Percentiles rank a stretch among this genome's conserved stretches.
Conservation (phyloP, 2,888 invertebrate species). For the Branchellion lobata region DNA sequence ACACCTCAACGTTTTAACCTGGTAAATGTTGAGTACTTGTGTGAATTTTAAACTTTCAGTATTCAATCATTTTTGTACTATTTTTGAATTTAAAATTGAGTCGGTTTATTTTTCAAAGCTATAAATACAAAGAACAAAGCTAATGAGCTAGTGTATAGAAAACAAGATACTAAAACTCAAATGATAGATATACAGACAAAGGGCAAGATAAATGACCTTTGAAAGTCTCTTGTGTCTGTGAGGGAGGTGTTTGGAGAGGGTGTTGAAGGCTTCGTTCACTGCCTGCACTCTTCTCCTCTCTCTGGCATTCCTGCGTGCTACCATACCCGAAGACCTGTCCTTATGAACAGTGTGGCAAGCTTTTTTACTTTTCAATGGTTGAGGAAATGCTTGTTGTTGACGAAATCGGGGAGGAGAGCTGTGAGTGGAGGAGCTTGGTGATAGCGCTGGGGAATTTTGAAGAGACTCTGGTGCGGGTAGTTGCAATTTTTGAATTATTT, state of each 20-base stretch:
- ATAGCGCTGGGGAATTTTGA: not conserved
- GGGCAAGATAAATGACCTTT: constrained; percentile 63
- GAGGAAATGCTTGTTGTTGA: too few relatives aligned
- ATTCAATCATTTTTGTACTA: too few relatives aligned
- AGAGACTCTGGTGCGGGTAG: not conserved
- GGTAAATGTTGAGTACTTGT: too few relatives aligned
- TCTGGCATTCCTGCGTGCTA: constrained; percentile 68
- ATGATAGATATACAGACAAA: not conserved
- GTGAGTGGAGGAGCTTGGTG: not conserved
- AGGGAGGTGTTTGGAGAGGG: constrained; percentile 68
- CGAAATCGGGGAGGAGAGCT: not conserved
- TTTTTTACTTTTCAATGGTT: not conserved
- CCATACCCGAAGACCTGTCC: constrained; percentile 68
- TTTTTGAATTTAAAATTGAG: too few relatives aligned
- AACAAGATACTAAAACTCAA: too few relatives aligned
- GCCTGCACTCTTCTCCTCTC: constrained; percentile 70
- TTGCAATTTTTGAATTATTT: not conserved
- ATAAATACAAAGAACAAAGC: too few relatives aligned
- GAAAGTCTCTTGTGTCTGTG: constrained; percentile 65
- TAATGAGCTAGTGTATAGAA: too few relatives aligned
- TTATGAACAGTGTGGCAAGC: constrained; percentile 62
- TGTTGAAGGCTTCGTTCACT: constrained; percentile 69
- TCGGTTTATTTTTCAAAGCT: too few relatives aligned
- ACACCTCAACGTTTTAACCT: constrained; percentile 68
- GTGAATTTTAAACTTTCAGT: too few relatives aligned